These are phyloP conservation scores for Drosophila orosa DNA, from an alignment of 1,140 invertebrate genomes.

Conservation along the genomic window DNA sequence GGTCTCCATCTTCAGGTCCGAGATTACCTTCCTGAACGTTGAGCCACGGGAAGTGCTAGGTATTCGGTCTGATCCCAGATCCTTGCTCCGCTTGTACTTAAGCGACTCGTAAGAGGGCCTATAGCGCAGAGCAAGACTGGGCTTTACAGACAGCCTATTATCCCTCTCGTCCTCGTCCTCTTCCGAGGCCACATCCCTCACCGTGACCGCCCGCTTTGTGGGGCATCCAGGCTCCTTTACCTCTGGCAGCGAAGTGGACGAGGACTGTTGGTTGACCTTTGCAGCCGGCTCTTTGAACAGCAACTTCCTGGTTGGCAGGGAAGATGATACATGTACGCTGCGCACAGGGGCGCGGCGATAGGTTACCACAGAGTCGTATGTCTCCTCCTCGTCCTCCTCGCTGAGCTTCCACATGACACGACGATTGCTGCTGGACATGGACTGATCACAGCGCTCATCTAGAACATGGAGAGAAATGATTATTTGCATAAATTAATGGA, in stretches of 20 bases:
- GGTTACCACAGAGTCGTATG: slow-evolving; percentile 63
- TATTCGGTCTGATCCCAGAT: slow-evolving; percentile 6
- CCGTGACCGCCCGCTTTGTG: slow-evolving; percentile 15
- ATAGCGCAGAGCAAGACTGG: slow-evolving; percentile 53
- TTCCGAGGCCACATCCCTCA: not conserved
- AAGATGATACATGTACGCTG: slow-evolving; percentile 1
- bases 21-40: not conserved
- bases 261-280: not conserved
- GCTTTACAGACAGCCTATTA: slow-evolving; percentile 15
- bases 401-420: slow-evolving; percentile 67
- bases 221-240: not conserved
- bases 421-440: slow-evolving; percentile 55
- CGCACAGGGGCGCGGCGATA: slow-evolving; percentile 27
- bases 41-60: not conserved
- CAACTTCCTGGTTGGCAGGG: slow-evolving; percentile 15
- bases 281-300: not conserved
- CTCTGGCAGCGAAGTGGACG: slow-evolving; percentile 38
- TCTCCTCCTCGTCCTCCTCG: slow-evolving; percentile 39
- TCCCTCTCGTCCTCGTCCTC: not conserved
- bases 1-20: slow-evolving; percentile 51
- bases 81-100: slow-evolving; percentile 44
- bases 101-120: slow-evolving; percentile 67
- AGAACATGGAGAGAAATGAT: not conserved
- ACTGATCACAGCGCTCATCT: slow-evolving; percentile 44
- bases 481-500: not conserved